These are phyloP conservation scores for Polypterus senegalus DNA, from an alignment of 2,113 vertebrate species.

Conservation along the genomic window DNA sequence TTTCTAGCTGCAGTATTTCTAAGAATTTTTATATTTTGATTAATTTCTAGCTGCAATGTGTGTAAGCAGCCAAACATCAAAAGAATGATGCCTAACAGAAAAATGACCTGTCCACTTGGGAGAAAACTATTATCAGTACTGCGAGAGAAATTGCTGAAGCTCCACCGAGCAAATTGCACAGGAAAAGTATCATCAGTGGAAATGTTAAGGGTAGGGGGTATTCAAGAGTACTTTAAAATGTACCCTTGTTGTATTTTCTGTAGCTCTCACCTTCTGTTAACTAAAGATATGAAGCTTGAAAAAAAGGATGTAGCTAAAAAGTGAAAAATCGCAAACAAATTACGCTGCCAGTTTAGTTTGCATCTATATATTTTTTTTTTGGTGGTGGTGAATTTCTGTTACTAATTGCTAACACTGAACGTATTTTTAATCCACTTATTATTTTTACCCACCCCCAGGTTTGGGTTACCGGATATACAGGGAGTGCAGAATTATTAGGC, in stretches of 20 bases:
- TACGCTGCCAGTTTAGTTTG: no score
- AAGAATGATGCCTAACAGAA: neutral
- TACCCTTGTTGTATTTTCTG: neutral
- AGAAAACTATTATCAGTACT: neutral
- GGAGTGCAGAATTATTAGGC: no score
- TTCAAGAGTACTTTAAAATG: constrained; percentile 4
- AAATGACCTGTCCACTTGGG: constrained; percentile 3
- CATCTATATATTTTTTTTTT: no score
- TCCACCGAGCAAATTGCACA: constrained; percentile 2
- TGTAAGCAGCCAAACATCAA: neutral
- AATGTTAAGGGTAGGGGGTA: neutral
- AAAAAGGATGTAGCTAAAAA: no score
- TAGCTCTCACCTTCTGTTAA: no score
- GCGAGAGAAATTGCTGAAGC: neutral
- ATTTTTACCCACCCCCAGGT: no score
- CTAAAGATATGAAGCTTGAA: no score
- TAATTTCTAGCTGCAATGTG: neutral
- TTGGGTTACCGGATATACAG: no score
- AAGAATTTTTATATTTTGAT: neutral
- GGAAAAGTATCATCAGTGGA: constrained; percentile 1
- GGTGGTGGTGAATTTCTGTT: no score
- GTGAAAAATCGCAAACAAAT: no score
- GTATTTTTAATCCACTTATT: no score
- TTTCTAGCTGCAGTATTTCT: neutral
- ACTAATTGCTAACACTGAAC: no score